Evolutionary conservation across 2,888 invertebrate genomes (phyloP), one percentile per base, ranked within the genome.

Genomic region (Erebia palarica): DNA sequence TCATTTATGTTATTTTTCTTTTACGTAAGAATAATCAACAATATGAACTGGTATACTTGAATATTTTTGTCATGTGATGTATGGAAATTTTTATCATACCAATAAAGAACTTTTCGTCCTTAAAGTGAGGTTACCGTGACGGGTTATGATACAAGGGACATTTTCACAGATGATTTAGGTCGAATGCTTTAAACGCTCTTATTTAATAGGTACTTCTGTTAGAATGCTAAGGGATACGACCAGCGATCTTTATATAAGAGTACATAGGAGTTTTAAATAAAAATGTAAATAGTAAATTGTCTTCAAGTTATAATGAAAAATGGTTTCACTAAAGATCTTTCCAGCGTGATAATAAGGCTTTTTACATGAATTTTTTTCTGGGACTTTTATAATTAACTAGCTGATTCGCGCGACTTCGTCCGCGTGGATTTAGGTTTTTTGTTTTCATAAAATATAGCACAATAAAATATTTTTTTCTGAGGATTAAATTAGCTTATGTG

Each of bases 131-230:
- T 21, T 57, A 57, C 57, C 36, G 36, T 36, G 36, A 57, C 2
- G 13, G 13, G 21, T 13, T 11, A 18, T 18, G 21, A 57, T 57
- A 57, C 3, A 3, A 3, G 57, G 57, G 57, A 57, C 57, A 21
- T 57, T 27, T 27, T 27, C 57, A 11, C 57, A 57, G 18, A 57
- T 57, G 57, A 57, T 57, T 57, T 57, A 57, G 21, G 7, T 36
- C 36, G 18, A 57, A 11, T 21, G 13, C 16, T 57, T 21, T 36
- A 36, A 7, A 36, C 36, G 7, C 36, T 36, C 36, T 36, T 7
- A 36, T 7, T 7, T 36, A 36, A 36, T 36, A 36, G 36, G 36
- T 36, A 36, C 36, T 18, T 57, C 21, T 21, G 57, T 21, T 8
- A 57, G 0, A 57, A 57, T 57, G 27, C 1, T 0, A 57, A 57